A percentile compares a stretch with the other conserved stretches of the same genome.
Conservation (phyloP, 2,113 vertebrate genomes). For the Cephalopterus ornatus region DNA sequence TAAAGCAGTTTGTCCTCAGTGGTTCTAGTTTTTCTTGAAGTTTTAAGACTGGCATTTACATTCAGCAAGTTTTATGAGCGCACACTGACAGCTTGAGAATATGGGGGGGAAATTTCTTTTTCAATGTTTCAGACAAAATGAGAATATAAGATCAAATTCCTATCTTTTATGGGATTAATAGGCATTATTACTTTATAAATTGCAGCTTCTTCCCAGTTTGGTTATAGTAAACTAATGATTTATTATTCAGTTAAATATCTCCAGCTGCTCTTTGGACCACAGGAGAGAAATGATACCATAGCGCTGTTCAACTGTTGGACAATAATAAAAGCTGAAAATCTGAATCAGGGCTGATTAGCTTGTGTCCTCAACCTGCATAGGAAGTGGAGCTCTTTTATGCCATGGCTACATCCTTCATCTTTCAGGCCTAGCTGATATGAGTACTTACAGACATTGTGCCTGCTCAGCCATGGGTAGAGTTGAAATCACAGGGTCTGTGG, state of each 20-base stretch:
- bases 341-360: not conserved
- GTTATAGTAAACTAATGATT: not conserved
- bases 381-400: not conserved
- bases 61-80: not conserved
- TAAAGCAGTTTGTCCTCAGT: not conserved
- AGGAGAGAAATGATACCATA: not conserved
- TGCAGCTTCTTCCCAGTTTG: not conserved
- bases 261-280: not conserved
- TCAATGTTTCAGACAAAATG: not conserved
- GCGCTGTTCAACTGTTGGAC: rapidly evolving
- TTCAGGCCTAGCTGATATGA: not conserved
- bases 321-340: not conserved
- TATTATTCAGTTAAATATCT: not conserved
- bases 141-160: not conserved
- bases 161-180: not conserved
- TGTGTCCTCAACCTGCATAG: not conserved
- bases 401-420: not conserved
- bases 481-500: not conserved
- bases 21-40: not conserved
- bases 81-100: not conserved
- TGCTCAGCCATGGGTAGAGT: not conserved
- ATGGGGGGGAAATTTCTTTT: not conserved
- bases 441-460: not conserved
- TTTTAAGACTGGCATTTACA: not conserved
- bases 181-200: not conserved